Percentiles rank a stretch among this genome's conserved stretches.
Conservation (phyloP, 1,140 invertebrate species). For the Drosophila repleta region DNA sequence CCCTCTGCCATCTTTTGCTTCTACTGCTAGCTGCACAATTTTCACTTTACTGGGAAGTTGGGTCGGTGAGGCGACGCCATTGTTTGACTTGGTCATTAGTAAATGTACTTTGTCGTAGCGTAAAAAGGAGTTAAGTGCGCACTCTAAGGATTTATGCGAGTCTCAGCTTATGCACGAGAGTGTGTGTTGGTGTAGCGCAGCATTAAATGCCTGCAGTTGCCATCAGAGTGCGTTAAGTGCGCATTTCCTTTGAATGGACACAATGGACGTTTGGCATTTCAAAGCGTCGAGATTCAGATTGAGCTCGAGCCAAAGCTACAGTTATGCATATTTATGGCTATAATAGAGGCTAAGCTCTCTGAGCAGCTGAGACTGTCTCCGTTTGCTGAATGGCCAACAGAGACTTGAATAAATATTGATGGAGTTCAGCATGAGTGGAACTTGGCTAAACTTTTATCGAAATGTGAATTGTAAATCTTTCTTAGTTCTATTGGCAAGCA, state of each 20-base stretch:
- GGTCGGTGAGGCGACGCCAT: slow-evolving; percentile 44
- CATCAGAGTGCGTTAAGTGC: slow-evolving; percentile 69
- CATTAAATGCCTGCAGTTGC: slow-evolving; percentile 44
- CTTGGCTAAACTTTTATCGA: neutral
- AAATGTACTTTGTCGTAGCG: slow-evolving; percentile 81
- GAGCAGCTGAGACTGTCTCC: neutral
- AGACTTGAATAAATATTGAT: neutral
- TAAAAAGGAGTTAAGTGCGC: slow-evolving; percentile 80
- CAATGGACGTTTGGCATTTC: slow-evolving; percentile 53
- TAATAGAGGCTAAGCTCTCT: neutral
- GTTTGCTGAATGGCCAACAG: neutral
- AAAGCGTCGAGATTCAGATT: slow-evolving; percentile 12
- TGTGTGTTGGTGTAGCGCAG: slow-evolving; percentile 1
- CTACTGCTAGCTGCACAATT: slow-evolving; percentile 26
- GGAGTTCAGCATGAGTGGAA: neutral
- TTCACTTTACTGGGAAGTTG: slow-evolving; percentile 53
- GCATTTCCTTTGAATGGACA: slow-evolving; percentile 62
- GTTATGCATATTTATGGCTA: slow-evolving; percentile 22
- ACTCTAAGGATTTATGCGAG: slow-evolving; percentile 76
- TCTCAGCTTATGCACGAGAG: neutral
- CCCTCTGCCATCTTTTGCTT: neutral
- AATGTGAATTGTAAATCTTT: too few relatives aligned
- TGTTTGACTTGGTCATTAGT: slow-evolving; percentile 82
- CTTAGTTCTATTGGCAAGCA: too few relatives aligned
- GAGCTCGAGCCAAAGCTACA: slow-evolving; percentile 3